Evolutionary conservation across 2,888 invertebrate species (phyloP).

Genomic region (Rhagophthalmus giganteus): DNA sequence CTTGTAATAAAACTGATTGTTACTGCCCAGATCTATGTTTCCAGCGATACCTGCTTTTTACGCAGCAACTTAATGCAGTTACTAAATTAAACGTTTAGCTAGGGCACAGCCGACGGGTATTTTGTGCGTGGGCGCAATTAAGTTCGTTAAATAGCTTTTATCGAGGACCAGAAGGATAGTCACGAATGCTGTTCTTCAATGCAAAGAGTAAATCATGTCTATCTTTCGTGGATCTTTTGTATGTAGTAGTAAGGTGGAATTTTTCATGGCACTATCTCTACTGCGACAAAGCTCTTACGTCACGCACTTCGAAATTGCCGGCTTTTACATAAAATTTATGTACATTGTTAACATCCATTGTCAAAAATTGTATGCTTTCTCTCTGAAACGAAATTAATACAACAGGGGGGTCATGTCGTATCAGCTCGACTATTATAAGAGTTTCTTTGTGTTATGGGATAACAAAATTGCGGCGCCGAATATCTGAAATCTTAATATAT

Average conservation of each 20-base stretch:
- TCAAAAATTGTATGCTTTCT: constrained; percentile 32
- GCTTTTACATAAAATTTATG: constrained; percentile 36
- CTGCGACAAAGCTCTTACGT: constrained; percentile 33
- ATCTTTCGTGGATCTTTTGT: constrained; percentile 42
- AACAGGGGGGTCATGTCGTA: constrained; percentile 13
- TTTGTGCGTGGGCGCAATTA: constrained; percentile 11
- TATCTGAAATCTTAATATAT: too few relatives aligned
- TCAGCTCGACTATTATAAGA: constrained; percentile 6
- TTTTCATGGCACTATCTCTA: constrained; percentile 38
- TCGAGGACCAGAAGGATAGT: constrained; percentile 34
- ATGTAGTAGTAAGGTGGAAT: constrained; percentile 33
- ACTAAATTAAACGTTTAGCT: constrained; percentile 21
- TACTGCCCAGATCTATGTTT: constrained; percentile 18
- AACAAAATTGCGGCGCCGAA: constrained; percentile 9
- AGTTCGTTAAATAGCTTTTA: constrained; percentile 15
- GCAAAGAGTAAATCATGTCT: constrained; percentile 38
- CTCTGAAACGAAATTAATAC: constrained; percentile 26
- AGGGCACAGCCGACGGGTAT: too few relatives aligned
- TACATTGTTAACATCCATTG: constrained; percentile 33
- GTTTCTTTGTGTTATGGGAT: constrained; percentile 2
- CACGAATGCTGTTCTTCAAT: constrained; percentile 34
- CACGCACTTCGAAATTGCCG: constrained; percentile 35
- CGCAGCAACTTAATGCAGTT: constrained; percentile 8
- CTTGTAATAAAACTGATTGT: constrained; percentile 31
- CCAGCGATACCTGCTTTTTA: constrained; percentile 8